Evolutionary conservation across 1,140 invertebrate species (phyloP).

Genomic region (Orchesella cincta): DNA sequence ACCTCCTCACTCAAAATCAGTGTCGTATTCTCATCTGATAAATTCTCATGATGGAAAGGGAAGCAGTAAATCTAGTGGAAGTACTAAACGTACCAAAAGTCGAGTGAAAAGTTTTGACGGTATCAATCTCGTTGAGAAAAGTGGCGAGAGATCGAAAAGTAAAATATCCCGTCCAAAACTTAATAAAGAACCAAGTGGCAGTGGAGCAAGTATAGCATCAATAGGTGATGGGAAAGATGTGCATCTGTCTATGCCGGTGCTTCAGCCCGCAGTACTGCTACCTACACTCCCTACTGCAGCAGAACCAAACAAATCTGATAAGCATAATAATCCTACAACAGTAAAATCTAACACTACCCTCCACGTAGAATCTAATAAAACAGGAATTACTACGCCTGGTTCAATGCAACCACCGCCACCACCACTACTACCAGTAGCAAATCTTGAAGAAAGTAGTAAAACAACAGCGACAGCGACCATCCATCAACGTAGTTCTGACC

Average conservation of each 20-base stretch:
- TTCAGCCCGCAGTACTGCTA: not conserved
- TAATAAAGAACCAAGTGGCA: not conserved
- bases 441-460: not conserved
- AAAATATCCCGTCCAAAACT: conserved; percentile 41
- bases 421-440: not conserved
- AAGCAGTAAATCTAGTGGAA: conserved; percentile 12
- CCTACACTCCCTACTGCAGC: not conserved
- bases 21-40: not conserved
- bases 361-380: no score
- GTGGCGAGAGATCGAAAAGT: conserved; percentile 21
- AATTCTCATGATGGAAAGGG: conserved; percentile 19
- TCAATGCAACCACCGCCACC: not conserved
- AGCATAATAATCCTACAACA: no score
- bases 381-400: no score
- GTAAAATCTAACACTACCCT: not conserved
- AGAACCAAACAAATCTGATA: no score
- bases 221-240: not conserved
- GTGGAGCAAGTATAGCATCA: not conserved
- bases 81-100: conserved; percentile 35
- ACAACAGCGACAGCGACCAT: no score
- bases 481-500: no score
- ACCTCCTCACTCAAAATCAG: not conserved
- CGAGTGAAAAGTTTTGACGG: conserved; percentile 41
- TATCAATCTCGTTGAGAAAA: conserved; percentile 15
- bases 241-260: conserved; percentile 5